These are phyloP conservation scores for Balearica regulorum DNA, from an alignment of 2,797 vertebrate genomes.

Conservation along the genomic window DNA sequence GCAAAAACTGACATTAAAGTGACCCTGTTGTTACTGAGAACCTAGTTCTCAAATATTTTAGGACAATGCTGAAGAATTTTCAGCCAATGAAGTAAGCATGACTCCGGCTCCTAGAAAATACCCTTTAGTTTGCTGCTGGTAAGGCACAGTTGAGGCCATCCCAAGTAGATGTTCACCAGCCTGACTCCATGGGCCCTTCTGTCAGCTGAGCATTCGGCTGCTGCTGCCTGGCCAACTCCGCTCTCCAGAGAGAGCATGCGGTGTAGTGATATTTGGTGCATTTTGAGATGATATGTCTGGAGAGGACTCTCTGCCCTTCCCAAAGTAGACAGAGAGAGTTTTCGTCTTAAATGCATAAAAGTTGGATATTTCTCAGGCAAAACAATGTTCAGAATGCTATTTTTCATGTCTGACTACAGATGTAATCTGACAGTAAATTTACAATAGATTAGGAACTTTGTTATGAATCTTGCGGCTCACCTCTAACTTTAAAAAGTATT, in stretches of 20 bases:
- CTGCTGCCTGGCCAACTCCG: neutral
- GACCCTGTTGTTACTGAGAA: neutral
- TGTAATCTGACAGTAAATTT: neutral
- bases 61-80: neutral
- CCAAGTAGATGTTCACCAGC: neutral
- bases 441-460: neutral
- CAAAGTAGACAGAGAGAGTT: neutral
- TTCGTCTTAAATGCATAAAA: neutral
- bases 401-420: neutral
- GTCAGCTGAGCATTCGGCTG: neutral
- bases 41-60: neutral
- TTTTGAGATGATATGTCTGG: neutral
- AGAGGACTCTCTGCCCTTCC: neutral
- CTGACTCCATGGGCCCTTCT: neutral
- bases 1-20: neutral
- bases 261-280: neutral
- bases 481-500: neutral
- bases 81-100: neutral
- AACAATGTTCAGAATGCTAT: neutral
- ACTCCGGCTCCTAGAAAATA: neutral
- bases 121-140: neutral
- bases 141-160: neutral
- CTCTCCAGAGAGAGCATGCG: accelerated
- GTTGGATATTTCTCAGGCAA: neutral
- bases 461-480: neutral